Evolutionary conservation across 1,140 invertebrate species (phyloP).

Genomic region (Drosophila tristis): DNA sequence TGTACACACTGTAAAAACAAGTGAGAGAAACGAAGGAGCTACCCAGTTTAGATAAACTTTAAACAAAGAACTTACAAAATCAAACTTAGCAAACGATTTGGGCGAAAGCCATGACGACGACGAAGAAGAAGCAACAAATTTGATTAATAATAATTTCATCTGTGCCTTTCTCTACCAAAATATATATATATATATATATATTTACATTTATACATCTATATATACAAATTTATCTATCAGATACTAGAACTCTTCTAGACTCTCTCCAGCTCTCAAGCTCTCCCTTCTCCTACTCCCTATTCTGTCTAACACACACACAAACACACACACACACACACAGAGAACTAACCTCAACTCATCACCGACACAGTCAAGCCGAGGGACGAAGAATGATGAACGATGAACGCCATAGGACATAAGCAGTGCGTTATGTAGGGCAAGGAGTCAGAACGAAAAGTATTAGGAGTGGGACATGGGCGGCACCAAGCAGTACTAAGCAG

Average conservation of each 20-base stretch:
- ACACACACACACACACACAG: slow-evolving; percentile 9
- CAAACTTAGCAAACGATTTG: slow-evolving; percentile 61
- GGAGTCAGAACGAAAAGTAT: no score
- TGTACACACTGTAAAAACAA: slow-evolving; percentile 60
- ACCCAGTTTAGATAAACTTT: slow-evolving; percentile 77
- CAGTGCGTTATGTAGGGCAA: no score
- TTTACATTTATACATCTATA: slow-evolving; percentile 41
- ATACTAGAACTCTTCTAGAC: slow-evolving; percentile 11
- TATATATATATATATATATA: slow-evolving; percentile 44
- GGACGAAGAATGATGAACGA: no score
- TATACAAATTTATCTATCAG: slow-evolving; percentile 38
- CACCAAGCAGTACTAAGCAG: slow-evolving; percentile 25
- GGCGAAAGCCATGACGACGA: slow-evolving; percentile 21
- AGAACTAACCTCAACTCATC: slow-evolving; percentile 4
- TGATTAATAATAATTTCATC: slow-evolving; percentile 79
- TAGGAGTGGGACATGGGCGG: no score
- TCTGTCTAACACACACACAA: slow-evolving; percentile 24
- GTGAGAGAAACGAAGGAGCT: slow-evolving; percentile 16
- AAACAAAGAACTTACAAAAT: slow-evolving; percentile 47
- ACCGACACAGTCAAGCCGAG: slow-evolving; percentile 11
- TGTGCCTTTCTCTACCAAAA: slow-evolving; percentile 79
- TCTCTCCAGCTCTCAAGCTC: slow-evolving; percentile 11
- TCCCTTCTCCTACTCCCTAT: slow-evolving; percentile 12
- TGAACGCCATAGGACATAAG: no score
- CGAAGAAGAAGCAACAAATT: slow-evolving; percentile 51